Evolutionary conservation across 2,113 vertebrate genomes (phyloP).

Genomic region (Psilopsiagon aymara): DNA sequence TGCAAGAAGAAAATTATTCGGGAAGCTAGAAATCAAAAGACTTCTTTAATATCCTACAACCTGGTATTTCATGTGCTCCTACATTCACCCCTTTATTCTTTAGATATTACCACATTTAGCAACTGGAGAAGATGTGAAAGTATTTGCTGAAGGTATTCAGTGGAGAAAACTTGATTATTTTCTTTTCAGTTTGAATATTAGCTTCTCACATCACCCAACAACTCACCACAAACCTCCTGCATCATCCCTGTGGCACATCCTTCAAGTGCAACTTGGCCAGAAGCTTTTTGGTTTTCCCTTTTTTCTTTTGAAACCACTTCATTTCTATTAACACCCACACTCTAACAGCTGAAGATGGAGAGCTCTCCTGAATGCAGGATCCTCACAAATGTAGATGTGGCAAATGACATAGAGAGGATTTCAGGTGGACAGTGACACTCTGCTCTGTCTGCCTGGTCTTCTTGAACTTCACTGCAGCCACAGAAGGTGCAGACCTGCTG

Average conservation of each 20-base stretch:
- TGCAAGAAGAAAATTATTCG: not conserved
- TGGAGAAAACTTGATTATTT: not conserved
- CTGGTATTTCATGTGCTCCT: not conserved
- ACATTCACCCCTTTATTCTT: not conserved
- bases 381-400: not conserved
- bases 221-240: not conserved
- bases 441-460: not conserved
- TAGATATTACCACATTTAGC: not conserved
- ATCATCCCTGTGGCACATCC: not conserved
- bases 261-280: not conserved
- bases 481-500: slow-evolving; percentile 5
- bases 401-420: not conserved
- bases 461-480: slow-evolving; percentile 3
- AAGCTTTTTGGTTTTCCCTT: not conserved
- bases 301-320: not conserved
- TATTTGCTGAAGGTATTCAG: not conserved
- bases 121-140: not conserved
- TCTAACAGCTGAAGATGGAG: not conserved
- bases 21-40: not conserved
- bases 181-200: not conserved
- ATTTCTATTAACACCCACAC: slow-evolving; percentile 6
- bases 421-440: not conserved
- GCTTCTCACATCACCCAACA: not conserved
- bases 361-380: not conserved
- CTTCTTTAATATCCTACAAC: not conserved